Evolutionary conservation across 2,888 invertebrate genomes (phyloP).

Genomic region (Euzetes globulus): DNA sequence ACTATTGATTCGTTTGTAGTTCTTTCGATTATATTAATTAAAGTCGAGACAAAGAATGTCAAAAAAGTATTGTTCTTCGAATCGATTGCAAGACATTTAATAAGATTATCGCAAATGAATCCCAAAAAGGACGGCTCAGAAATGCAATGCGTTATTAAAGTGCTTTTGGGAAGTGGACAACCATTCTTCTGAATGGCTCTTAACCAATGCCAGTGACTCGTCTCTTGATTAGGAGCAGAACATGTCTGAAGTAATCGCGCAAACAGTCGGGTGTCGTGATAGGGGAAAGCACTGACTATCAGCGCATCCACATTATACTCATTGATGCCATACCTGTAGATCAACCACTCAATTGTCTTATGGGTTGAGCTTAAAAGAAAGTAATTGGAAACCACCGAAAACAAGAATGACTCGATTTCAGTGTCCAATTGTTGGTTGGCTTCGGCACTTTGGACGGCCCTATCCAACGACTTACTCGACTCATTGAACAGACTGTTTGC

Average conservation of each 20-base stretch:
- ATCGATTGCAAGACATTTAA: constrained; percentile 53
- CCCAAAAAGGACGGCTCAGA: constrained; percentile 58
- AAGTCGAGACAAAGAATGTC: constrained; percentile 33
- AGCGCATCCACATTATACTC: constrained; percentile 75
- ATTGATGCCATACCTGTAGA: constrained; percentile 71
- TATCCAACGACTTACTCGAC: constrained; percentile 67
- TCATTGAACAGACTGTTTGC: constrained; percentile 67
- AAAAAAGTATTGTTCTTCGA: neutral
- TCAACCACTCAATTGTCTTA: constrained; percentile 90
- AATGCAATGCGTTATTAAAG: constrained; percentile 64
- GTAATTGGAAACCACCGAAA: constrained; percentile 68
- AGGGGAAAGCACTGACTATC: constrained; percentile 74
- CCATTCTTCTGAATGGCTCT: constrained; percentile 64
- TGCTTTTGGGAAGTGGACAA: constrained; percentile 62
- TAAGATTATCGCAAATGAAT: constrained; percentile 57
- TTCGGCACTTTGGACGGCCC: constrained; percentile 65
- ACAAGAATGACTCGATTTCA: constrained; percentile 67
- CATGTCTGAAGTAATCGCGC: constrained; percentile 64
- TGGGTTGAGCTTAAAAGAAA: constrained; percentile 74
- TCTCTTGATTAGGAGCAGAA: constrained; percentile 55
- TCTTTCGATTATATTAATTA: constrained; percentile 30
- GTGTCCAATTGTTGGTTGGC: constrained; percentile 68
- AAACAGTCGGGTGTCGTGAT: constrained; percentile 86
- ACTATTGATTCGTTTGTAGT: constrained; percentile 20
- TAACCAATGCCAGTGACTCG: constrained; percentile 70